Percentiles rank a stretch among this genome's conserved stretches.
Evolutionary conservation across 1,140 invertebrate genomes (phyloP).

Genomic region (Aphidius ervi): DNA sequence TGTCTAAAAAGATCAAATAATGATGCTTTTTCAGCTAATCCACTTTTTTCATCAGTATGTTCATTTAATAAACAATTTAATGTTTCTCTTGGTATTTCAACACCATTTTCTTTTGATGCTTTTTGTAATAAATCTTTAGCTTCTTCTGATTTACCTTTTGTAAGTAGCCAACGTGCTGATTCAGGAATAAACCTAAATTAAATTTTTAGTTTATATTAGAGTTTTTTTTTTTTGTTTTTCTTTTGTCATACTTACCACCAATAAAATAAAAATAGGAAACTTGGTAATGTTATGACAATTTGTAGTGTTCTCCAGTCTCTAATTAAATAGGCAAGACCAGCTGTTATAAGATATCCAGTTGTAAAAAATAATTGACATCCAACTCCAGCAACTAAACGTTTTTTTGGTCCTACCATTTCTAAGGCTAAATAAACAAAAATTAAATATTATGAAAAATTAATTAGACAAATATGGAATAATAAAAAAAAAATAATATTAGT

Average conservation of each 20-base stretch:
- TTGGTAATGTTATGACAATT: slow-evolving; percentile 67
- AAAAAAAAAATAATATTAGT: not conserved
- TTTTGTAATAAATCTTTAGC: slow-evolving; percentile 66
- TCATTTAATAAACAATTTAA: slow-evolving; percentile 56
- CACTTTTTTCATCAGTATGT: slow-evolving; percentile 43
- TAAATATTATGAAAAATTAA: not conserved
- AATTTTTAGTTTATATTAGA: not conserved
- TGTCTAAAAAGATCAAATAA: slow-evolving; percentile 69
- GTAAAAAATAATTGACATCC: slow-evolving; percentile 77
- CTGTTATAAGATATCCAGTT: slow-evolving; percentile 68
- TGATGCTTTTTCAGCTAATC: slow-evolving; percentile 52
- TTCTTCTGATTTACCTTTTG: slow-evolving; percentile 68
- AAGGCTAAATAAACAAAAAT: slow-evolving; percentile 57
- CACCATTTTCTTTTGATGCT: slow-evolving; percentile 66
- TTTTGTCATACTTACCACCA: slow-evolving; percentile 63
- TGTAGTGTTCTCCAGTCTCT: slow-evolving; percentile 72
- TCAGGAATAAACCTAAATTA: slow-evolving; percentile 70
- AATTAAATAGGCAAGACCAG: slow-evolving; percentile 68
- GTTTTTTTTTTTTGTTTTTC: too few species aligned
- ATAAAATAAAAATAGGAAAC: slow-evolving; percentile 68
- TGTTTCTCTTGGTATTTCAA: slow-evolving; percentile 55
- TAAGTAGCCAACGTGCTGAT: slow-evolving; percentile 75
- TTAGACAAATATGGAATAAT: not conserved
- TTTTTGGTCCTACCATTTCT: slow-evolving; percentile 76
- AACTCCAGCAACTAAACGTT: slow-evolving; percentile 70